phyloP scores from a whole-genome alignment of 1,140 invertebrate genomes.

The Conus betulinus region DNA sequence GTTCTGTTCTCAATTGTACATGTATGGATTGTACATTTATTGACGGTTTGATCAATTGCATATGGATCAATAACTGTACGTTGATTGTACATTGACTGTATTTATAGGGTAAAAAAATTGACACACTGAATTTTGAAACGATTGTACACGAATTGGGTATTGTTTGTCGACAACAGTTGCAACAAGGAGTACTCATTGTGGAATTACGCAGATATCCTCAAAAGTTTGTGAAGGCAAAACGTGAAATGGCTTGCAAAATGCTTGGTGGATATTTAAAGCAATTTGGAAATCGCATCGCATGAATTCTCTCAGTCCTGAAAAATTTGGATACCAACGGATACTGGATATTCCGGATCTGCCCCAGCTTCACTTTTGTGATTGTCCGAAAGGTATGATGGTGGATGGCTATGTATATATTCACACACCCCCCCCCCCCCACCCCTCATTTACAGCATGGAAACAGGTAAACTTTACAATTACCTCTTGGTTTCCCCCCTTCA shows the following conservation, averaged over 20 bases:
- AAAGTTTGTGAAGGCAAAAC: not conserved
- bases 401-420: too few species aligned
- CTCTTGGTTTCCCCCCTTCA: too few species aligned
- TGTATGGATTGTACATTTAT: not conserved
- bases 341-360: not conserved
- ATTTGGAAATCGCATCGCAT: not conserved
- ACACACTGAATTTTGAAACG: not conserved
- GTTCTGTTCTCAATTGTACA: not conserved
- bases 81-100: not conserved
- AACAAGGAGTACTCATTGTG: not conserved
- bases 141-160: not conserved
- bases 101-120: not conserved
- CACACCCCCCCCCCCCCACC: too few species aligned
- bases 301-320: not conserved
- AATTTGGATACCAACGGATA: not conserved
- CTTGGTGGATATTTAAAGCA: not conserved
- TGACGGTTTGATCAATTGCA: not conserved
- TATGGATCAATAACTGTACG: not conserved
- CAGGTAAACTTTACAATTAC: too few species aligned
- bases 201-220: not conserved
- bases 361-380: not conserved
- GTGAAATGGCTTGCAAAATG: conserved; percentile 3
- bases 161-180: not conserved
- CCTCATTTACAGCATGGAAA: too few species aligned
- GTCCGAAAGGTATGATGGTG: not conserved